Evolutionary conservation across 2,113 vertebrate species (phyloP), one percentile per base, ranked within the genome.

Genomic region (Notothenia rossii): DNA sequence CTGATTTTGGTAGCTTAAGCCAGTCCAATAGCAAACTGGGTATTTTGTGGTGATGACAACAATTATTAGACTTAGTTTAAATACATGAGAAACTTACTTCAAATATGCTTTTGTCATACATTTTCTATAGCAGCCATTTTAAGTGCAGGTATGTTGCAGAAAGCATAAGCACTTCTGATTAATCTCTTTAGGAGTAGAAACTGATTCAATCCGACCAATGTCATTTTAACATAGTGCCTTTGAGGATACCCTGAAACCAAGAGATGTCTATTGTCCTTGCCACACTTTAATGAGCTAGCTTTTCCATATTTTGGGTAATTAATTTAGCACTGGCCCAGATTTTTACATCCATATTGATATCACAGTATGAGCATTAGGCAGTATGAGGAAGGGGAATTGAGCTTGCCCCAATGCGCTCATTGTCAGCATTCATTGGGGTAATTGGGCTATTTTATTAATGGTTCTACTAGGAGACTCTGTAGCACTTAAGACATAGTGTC

Each of bases 391-490:
- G 18, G 18, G 61, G 18, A 53, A 70, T 70, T 53, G 14, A 83
- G 46, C 43, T 56, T 72, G 50, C 45, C 22, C 48, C 46, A 1
- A 63, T 55, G 18, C 33, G 55, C 58, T 82, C 50, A 53, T 59
- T 66, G 63, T 69, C 43, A 73, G 55, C 45, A 66, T 64, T 82
- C 79, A 76, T 67, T 61, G 59, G 53, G 78, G 67, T 79, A 82
- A 90, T 88, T 90, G 70, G 22, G 48, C 73, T 68, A 58, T 83
- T 75, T 86, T 67, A 75, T 68, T 75, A 89, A 89, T 79, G 71
- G 61, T 85, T 86, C 79, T 29, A 25, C 49, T 86, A 49, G 88
- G 78, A 82, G 79, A 64, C 72, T 88, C 78, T 81, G 81, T 65
- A 33, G 73, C 84, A 83, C 79, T 88, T 64, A 69, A 78, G 72